Percentiles rank a stretch among this genome's conserved stretches.
These are phyloP conservation scores for Agrilus mali DNA, from an alignment of 2,888 invertebrate genomes.

Conservation along the genomic window DNA sequence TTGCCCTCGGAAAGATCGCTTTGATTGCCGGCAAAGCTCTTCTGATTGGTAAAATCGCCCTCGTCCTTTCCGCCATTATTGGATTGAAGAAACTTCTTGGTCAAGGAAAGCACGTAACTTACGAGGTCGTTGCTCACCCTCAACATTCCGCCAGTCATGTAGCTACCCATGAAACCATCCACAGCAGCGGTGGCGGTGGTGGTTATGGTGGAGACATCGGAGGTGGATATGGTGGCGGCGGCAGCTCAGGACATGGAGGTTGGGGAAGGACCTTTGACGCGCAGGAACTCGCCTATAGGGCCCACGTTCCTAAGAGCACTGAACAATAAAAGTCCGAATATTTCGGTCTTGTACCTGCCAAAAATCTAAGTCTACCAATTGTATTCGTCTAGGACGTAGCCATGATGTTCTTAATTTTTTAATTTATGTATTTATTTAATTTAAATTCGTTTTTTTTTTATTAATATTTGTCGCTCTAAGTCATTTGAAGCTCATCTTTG, in stretches of 20 bases:
- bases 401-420: conserved; percentile 11
- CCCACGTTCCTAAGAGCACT: conserved; percentile 45
- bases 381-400: conserved; percentile 18
- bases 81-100: conserved; percentile 68
- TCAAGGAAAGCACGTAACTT: conserved; percentile 71
- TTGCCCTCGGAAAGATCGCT: conserved; percentile 70
- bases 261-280: conserved; percentile 69
- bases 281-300: conserved; percentile 68
- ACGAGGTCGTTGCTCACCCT: conserved; percentile 77
- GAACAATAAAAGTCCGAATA: conserved; percentile 21
- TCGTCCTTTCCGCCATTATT: conserved; percentile 71
- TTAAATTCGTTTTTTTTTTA: too few relatives aligned
- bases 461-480: too few relatives aligned
- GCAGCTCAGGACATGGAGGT: conserved; percentile 48
- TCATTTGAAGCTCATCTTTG: too few relatives aligned
- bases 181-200: conserved; percentile 36
- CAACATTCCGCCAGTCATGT: conserved; percentile 61
- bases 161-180: conserved; percentile 52
- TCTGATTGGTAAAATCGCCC: conserved; percentile 71
- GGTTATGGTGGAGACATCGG: conserved; percentile 44
- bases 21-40: conserved; percentile 77
- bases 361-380: conserved; percentile 23
- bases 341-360: conserved; percentile 32
- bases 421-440: conserved; percentile 25
- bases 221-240: conserved; percentile 34